A percentile compares a stretch with the other conserved stretches of the same genome.
Evolutionary conservation across 2,888 invertebrate species (phyloP).

Genomic region (Hirtodrosophila histrioides): DNA sequence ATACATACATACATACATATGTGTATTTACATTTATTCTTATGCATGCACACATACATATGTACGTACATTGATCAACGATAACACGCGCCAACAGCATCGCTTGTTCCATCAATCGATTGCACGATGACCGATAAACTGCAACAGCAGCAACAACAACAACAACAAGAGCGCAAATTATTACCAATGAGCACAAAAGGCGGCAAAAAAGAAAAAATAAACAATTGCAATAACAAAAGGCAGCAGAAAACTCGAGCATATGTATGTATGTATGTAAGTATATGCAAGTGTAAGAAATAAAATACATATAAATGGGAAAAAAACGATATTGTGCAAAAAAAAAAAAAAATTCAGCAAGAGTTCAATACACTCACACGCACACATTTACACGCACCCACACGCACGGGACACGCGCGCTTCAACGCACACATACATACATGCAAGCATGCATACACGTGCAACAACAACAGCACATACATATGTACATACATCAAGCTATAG

Average conservation of each 20-base stretch:
- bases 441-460: constrained; percentile 39
- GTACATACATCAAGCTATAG: constrained; percentile 7
- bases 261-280: constrained; percentile 6
- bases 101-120: constrained; percentile 36
- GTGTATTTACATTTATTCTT: constrained; percentile 2
- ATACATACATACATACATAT: background rate
- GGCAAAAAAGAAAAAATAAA: constrained; percentile 17
- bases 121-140: constrained; percentile 46
- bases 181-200: constrained; percentile 36
- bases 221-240: constrained; percentile 54
- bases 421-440: constrained; percentile 33
- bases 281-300: background rate
- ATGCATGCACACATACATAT: background rate
- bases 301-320: constrained; percentile 4
- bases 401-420: constrained; percentile 40
- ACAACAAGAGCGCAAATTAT: constrained; percentile 18
- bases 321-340: constrained; percentile 69
- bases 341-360: constrained; percentile 76
- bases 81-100: constrained; percentile 12
- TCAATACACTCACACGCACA: constrained; percentile 62
- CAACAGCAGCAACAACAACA: constrained; percentile 7
- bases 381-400: constrained; percentile 34
- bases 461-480: constrained; percentile 20
- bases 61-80: constrained; percentile 4
- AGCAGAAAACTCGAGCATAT: constrained; percentile 45